Evolutionary conservation across 2,797 vertebrate genomes (phyloP), one percentile per base, ranked within the genome.

Genomic region (Sternotherus odoratus): DNA sequence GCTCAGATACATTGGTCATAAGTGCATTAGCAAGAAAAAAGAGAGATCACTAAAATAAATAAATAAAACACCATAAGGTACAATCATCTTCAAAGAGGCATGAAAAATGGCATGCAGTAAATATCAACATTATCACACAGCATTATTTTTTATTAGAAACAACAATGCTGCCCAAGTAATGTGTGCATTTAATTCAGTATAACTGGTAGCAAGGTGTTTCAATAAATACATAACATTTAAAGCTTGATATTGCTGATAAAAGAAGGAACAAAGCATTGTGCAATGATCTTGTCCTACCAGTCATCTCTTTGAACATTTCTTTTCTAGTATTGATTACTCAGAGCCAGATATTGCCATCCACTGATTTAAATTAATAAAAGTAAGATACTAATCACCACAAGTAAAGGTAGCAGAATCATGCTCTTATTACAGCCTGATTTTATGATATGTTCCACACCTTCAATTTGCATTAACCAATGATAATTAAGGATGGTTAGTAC

Each of bases 351-450:
- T 84, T 91, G 80, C 83, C 86, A 87, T 10, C 60, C 46, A 8
- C 46, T 84, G 8, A 43, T 84, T 92, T 72, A 30, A 90, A 87
- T 92, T 83, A 89, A 78, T 23, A 90, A 36, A 74, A 82, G 4
- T 57, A 84, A 21, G 63, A 79, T 89, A 80, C 51, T 93, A 91
- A 93, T 88, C 84, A 85, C 13, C 63, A 86, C 69, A 79, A 86
- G 8, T 56, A 89, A 91, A 93, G 6, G 21, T 87, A 12, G 49
- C 51, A 94, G 19, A 39, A 83, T 91, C 30, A 51, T 91, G n/a
- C 86, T 43, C 49, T 49, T 1, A n/a, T 86, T 85, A 72, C 12
- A 84, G 2, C 53, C 82, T 94, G 74, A 92, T 87, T 84, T n/a
- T 82, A 19, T 75, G 49, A 92, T 66, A 53, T 87, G 60, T 2